These are phyloP conservation scores for Corydoras maculifer DNA, from an alignment of 2,113 vertebrate species.

Conservation along the genomic window DNA sequence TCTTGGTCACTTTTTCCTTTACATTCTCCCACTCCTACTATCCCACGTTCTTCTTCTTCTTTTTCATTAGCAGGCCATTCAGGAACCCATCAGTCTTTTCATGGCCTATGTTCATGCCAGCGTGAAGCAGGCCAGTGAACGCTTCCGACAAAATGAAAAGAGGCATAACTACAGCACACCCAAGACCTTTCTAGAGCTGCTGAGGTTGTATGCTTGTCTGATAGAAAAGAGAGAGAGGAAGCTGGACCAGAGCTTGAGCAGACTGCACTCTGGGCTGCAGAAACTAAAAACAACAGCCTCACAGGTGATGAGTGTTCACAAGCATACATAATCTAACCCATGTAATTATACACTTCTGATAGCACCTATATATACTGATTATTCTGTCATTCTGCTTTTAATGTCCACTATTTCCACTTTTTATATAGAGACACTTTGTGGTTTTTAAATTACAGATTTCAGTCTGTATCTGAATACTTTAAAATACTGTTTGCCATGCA, in stretches of 20 bases:
- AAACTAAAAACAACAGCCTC: constrained; percentile 71
- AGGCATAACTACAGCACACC: constrained; percentile 71
- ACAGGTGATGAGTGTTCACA: constrained; percentile 62
- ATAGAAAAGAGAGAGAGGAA: constrained; percentile 65
- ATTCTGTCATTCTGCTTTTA: too few relatives aligned
- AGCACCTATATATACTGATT: too few relatives aligned
- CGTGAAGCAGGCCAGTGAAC: constrained; percentile 70
- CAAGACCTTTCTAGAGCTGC: constrained; percentile 79
- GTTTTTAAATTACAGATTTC: too few relatives aligned
- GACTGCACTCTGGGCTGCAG: constrained; percentile 67
- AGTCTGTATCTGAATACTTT: too few relatives aligned
- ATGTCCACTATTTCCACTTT: too few relatives aligned
- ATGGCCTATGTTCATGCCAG: constrained; percentile 74
- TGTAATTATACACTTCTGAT: too few relatives aligned
- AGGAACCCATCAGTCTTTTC: constrained; percentile 76
- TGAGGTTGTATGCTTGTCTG: constrained; percentile 69
- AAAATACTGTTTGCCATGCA: too few relatives aligned
- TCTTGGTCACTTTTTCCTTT: too few relatives aligned
- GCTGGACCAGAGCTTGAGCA: constrained; percentile 60
- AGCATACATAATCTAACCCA: too few relatives aligned
- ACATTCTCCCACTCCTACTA: constrained; percentile 20
- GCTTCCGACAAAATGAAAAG: constrained; percentile 69
- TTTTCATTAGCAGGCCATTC: constrained; percentile 68
- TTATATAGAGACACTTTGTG: too few relatives aligned
- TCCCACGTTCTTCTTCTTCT: constrained; percentile 49